These are phyloP conservation scores for Seriola aureovittata DNA, from an alignment of 2,113 vertebrate genomes.

Conservation along the genomic window DNA sequence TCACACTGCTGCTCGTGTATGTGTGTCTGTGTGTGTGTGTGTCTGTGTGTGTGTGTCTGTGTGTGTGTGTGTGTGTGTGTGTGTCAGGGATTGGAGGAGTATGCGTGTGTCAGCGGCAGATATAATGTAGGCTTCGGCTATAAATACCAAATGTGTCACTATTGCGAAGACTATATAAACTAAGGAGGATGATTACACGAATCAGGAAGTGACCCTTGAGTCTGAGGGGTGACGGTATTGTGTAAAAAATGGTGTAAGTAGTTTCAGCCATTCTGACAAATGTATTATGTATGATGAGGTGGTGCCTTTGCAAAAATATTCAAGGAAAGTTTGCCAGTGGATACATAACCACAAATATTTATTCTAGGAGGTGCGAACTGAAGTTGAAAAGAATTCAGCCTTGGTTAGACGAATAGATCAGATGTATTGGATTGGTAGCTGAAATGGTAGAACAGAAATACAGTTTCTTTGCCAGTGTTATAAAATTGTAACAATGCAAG, in stretches of 20 bases:
- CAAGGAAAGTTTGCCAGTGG: background rate
- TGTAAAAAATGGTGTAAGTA: background rate
- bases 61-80: constrained; percentile 26
- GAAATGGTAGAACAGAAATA: no score
- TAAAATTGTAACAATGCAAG: background rate
- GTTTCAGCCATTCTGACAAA: background rate
- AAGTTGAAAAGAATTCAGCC: background rate
- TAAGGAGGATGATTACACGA: background rate
- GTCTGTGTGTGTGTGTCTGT: constrained; percentile 24
- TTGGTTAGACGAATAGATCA: background rate
- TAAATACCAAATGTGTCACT: constrained; percentile 55
- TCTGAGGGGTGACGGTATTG: background rate
- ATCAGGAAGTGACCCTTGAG: constrained; percentile 8
- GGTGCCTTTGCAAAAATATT: background rate
- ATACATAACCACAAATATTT: background rate
- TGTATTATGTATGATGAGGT: background rate
- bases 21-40: background rate
- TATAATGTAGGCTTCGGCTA: constrained; percentile 36
- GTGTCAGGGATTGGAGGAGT: constrained; percentile 12
- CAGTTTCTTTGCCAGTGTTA: no score
- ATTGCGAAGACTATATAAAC: constrained; percentile 2
- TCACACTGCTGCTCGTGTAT: constrained; percentile 31
- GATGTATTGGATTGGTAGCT: no score
- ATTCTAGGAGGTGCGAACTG: background rate
- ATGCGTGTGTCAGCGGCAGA: constrained; percentile 16